These are phyloP conservation scores for Scaptodrosophila latifasciaeformis DNA, from an alignment of 2,888 invertebrate genomes.

Conservation along the genomic window DNA sequence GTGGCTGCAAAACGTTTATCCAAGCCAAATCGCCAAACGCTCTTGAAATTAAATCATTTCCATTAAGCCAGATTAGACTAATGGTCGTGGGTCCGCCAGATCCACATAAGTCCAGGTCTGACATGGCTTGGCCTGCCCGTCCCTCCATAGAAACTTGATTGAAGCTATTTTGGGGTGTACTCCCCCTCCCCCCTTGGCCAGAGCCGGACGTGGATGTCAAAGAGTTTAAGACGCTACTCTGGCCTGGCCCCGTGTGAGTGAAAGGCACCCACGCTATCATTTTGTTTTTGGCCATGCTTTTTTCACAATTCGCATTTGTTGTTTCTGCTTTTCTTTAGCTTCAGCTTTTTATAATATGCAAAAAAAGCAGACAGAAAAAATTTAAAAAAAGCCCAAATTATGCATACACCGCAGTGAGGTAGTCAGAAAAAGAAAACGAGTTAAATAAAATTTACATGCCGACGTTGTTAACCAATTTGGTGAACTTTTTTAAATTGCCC, in stretches of 20 bases:
- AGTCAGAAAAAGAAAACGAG: slow-evolving; percentile 54
- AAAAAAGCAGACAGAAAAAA: too few relatives aligned
- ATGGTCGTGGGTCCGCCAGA: slow-evolving; percentile 1
- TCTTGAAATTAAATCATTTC: slow-evolving; percentile 61
- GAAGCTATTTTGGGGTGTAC: too few relatives aligned
- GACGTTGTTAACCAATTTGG: slow-evolving; percentile 58
- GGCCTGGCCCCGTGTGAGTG: slow-evolving; percentile 39
- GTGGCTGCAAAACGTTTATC: slow-evolving; percentile 29
- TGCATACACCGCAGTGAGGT: slow-evolving; percentile 24
- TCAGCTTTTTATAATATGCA: too few relatives aligned
- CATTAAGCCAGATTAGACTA: slow-evolving; percentile 17
- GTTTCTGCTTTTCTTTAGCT: slow-evolving; percentile 21
- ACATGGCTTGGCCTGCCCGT: slow-evolving; percentile 47
- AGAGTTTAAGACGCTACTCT: slow-evolving; percentile 3
- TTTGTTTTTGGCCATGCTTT: slow-evolving; percentile 1
- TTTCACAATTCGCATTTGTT: slow-evolving; percentile 19
- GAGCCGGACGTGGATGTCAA: slow-evolving; percentile 34
- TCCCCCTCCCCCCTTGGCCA: slow-evolving; percentile 8
- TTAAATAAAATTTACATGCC: slow-evolving; percentile 61
- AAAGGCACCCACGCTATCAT: slow-evolving; percentile 57
- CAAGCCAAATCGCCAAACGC: slow-evolving; percentile 34
- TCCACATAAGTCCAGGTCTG: slow-evolving; percentile 42
- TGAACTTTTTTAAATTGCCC: too few relatives aligned
- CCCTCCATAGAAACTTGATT: too few relatives aligned
- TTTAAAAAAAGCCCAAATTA: slow-evolving; percentile 25